These are phyloP conservation scores for Cheilosia scutellata DNA, from an alignment of 2,888 invertebrate species.

Conservation along the genomic window DNA sequence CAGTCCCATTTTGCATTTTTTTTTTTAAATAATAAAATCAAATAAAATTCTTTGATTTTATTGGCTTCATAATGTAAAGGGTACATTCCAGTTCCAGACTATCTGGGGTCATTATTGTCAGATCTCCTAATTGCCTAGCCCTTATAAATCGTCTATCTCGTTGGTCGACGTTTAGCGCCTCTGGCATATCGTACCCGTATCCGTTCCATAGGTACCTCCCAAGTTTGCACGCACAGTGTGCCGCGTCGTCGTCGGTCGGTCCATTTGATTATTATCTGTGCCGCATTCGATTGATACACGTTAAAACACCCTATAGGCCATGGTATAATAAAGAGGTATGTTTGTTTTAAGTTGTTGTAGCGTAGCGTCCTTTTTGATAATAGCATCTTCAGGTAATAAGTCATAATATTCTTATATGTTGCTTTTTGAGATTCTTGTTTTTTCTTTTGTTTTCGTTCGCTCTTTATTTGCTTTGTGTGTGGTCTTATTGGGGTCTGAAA, in stretches of 20 bases:
- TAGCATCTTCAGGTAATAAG: constrained; percentile 71
- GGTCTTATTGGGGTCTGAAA: constrained; percentile 62
- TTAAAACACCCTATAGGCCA: constrained; percentile 47
- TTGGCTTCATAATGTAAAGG: neutral
- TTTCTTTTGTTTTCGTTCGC: constrained; percentile 19
- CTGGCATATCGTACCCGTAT: neutral
- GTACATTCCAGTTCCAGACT: constrained; percentile 23
- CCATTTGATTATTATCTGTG: constrained; percentile 10
- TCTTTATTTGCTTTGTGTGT: constrained; percentile 56
- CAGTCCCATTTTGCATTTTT: too few relatives aligned
- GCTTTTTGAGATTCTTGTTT: constrained; percentile 42
- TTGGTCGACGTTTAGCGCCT: constrained; percentile 1
- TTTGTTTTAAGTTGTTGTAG: constrained; percentile 68
- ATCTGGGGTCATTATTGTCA: constrained; percentile 37
- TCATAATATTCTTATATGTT: constrained; percentile 70
- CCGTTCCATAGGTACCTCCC: neutral
- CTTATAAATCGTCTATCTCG: constrained; percentile 9
- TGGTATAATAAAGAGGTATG: constrained; percentile 68
- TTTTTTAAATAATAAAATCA: too few relatives aligned
- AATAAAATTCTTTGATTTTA: neutral
- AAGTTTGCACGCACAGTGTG: neutral
- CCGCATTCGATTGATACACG: neutral
- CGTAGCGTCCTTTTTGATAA: constrained; percentile 59
- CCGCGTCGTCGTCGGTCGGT: neutral
- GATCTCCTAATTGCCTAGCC: constrained; percentile 10